Evolutionary conservation across 2,113 vertebrate genomes (phyloP), one percentile per base, ranked within the genome.

Genomic region (Hylia prasina): DNA sequence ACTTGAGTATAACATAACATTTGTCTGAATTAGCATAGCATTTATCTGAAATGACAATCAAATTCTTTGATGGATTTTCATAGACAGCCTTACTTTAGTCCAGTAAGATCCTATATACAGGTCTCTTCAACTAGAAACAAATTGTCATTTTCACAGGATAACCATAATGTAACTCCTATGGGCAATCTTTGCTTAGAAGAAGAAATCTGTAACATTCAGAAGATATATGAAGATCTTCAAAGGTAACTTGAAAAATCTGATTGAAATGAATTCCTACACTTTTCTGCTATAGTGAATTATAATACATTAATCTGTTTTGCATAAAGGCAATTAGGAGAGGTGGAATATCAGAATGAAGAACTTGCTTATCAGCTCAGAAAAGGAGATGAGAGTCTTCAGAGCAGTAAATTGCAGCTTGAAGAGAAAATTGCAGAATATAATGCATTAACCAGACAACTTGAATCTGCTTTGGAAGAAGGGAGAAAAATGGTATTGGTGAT

Each of bases 271-370:
- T 25, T 92, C 64, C 68, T 93, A 19, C 23, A 25, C 23, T 84
- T 90, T 63, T 77, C 19, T 73, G 75, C 27, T 31, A 4, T 28
- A 37, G 19, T 73, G 10, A 89, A 81, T 94, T 84, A 57, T 88
- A 63, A 91, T 54, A 33, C 33, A 40, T 81, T 42, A 30, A 79
- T 94, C 21, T 92, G 48, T 96, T 96, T 73, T 97, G 25, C 6
- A 3, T 80, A 92, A 97, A 99, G 99, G 86, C 97, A 97, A 89
- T 95, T 98, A 82, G 98, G 98, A 88, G 92, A 97, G 80, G 80
- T 98, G 96, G 97, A 98, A 87, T 90, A 93, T 83, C 98, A 98
- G 95, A 99, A 99, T 85, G 82, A 97, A 94, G 97, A 98, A 83
- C 98, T 99, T 91, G 97, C 98, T n/a, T 94, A 85, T 94, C 98